Base-by-base conservation (phyloP, 1,140 invertebrate genomes). In the Achroia grisella region DNA sequence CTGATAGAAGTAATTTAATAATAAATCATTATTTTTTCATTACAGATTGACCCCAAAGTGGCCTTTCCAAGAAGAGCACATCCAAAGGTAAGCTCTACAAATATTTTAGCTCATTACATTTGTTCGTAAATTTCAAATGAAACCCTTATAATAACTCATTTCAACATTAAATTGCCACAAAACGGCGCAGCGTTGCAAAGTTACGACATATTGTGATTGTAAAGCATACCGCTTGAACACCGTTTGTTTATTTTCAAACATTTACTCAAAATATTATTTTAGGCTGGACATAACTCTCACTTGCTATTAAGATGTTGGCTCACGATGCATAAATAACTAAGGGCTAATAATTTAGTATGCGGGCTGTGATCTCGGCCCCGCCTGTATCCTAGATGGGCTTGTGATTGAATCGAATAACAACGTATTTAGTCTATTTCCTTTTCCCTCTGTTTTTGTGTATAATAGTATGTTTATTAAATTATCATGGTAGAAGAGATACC, bases 31-130 rank as follows among this genome's bases (percentile, higher is more conserved):
- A 23, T 28, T 49, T 62, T 62, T 52, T 70, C 81, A 76, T 94
- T 95, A 61, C 93, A 98, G 97, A 98, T 99, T 89, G 98, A 99
- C 87, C 98, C 98, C 67, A 99, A 99, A 93, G 96, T 99, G 87
- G 98, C 98, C 85, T 99, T 99, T 90, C 98, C 98, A 61, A 94
- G 98, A 89, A 93, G 97, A 91, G 95, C 96, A 90, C 97, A 98
- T 91, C 96, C 96, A 89, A 98, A 98, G 94, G 96, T 98, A 90
- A 94, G 94, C 86, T 30, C 55, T 52, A 37, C 52, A 49, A 64
- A 62, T 46, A 70, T 58, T 62, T 48, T 45, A 47, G 61, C 33
- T 49, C 35, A 50, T 46, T 57, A 63, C 43, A 54, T 52, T 46
- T 31, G 47, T 43, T 62, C 53, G 60, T 70, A 75, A 73, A 75